Evolutionary conservation across 2,888 invertebrate species (phyloP).

Genomic region (Keiferia lycopersicella): DNA sequence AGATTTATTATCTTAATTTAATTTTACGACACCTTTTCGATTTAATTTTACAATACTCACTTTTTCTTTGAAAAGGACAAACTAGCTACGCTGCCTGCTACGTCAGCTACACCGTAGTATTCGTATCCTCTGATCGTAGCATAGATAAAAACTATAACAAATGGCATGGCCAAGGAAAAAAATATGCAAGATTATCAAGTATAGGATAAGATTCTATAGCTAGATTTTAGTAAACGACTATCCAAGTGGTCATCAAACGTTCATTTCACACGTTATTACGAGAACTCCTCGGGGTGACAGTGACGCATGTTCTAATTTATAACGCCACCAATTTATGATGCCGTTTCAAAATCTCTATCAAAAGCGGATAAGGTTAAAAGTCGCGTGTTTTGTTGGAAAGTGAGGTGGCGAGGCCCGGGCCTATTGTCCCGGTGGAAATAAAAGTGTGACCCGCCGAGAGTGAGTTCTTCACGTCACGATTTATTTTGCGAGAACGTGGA

Average conservation of each 20-base stretch:
- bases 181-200: not conserved
- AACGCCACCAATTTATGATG: conserved; percentile 48
- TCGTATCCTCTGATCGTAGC: too few relatives aligned
- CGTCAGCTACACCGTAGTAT: too few relatives aligned
- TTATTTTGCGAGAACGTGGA: conserved; percentile 38
- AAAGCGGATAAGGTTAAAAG: conserved; percentile 45
- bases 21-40: too few relatives aligned
- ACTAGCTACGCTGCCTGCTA: too few relatives aligned
- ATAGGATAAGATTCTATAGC: not conserved
- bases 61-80: too few relatives aligned
- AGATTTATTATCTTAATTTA: too few relatives aligned
- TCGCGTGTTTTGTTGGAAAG: conserved; percentile 35
- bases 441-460: conserved; percentile 55
- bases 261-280: conserved; percentile 73
- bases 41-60: too few relatives aligned
- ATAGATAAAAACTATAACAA: too few relatives aligned
- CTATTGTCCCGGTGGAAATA: conserved; percentile 67
- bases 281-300: conserved; percentile 64
- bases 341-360: conserved; percentile 39
- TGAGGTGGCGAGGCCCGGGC: conserved; percentile 43
- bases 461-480: conserved; percentile 56
- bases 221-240: not conserved
- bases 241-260: conserved; percentile 61
- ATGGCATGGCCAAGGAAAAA: too few relatives aligned
- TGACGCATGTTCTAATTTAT: conserved; percentile 75